Evolutionary conservation across 35 echinoderm and acorn worm species (phyloP).

Genomic region (Heliocidaris erythrogramma): DNA sequence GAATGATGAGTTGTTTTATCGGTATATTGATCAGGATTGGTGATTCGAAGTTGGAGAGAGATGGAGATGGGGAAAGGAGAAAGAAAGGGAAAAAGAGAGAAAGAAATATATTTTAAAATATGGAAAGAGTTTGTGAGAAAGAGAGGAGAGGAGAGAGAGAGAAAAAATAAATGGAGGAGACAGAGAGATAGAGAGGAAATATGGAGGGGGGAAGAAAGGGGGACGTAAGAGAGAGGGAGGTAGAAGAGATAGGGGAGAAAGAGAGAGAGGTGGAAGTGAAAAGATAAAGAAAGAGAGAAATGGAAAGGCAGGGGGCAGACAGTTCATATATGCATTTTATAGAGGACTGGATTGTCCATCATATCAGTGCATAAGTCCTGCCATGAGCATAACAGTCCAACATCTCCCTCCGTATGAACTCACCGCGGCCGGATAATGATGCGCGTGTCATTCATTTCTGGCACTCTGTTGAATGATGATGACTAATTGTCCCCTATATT

Average conservation of each 20-base stretch:
- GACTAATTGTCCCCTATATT: background rate
- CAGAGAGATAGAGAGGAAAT: too few relatives aligned
- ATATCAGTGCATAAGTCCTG: background rate
- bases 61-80: background rate
- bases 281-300: background rate
- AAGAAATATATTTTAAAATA: background rate
- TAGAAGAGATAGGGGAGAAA: background rate
- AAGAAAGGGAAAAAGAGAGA: background rate
- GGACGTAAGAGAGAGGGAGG: background rate
- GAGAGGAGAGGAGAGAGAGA: background rate
- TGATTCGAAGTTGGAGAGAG: background rate
- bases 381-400: background rate
- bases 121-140: background rate
- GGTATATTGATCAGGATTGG: background rate
- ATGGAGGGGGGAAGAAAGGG: background rate
- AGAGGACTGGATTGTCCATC: background rate
- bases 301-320: background rate
- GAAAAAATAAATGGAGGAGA: background rate
- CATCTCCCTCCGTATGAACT: background rate
- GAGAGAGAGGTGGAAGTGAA: background rate
- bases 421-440: background rate
- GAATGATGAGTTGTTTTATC: constrained; percentile 4
- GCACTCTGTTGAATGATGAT: background rate
- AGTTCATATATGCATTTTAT: background rate
- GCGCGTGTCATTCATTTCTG: background rate